Evolutionary conservation across 1,140 invertebrate species (phyloP).

Genomic region (Papilio helenus): DNA sequence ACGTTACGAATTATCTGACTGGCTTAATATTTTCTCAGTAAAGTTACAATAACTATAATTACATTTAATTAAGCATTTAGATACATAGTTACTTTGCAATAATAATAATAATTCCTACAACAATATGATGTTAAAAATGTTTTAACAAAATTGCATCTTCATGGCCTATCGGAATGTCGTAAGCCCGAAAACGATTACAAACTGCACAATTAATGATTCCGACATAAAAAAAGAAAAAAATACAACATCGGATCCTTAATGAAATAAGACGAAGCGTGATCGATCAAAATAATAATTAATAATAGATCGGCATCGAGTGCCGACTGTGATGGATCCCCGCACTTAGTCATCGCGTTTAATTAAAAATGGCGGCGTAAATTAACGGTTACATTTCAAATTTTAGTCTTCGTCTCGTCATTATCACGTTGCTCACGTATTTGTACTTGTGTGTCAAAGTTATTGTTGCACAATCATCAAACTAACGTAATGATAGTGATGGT

Average conservation of each 20-base stretch:
- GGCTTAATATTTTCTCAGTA: neutral
- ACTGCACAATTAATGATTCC: slow-evolving; percentile 68
- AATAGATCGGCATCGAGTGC: slow-evolving; percentile 73
- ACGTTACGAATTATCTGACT: neutral
- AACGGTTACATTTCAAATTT: slow-evolving; percentile 76
- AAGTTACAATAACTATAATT: neutral
- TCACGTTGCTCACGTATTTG: slow-evolving; percentile 56
- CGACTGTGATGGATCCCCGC: slow-evolving; percentile 74
- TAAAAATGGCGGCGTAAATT: slow-evolving; percentile 77
- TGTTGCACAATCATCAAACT: slow-evolving; percentile 47
- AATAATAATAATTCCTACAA: neutral
- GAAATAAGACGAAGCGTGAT: slow-evolving; percentile 78
- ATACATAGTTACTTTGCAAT: no score
- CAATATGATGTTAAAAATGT: neutral
- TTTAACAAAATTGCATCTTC: slow-evolving; percentile 12
- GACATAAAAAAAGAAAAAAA: slow-evolving; percentile 58
- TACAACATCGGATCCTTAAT: slow-evolving; percentile 70
- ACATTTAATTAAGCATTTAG: no score
- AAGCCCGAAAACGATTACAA: slow-evolving; percentile 43
- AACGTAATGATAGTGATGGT: slow-evolving; percentile 15
- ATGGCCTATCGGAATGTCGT: slow-evolving; percentile 2
- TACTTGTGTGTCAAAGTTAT: slow-evolving; percentile 55
- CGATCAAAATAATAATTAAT: slow-evolving; percentile 83
- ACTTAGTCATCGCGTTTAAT: slow-evolving; percentile 82
- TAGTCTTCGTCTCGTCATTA: slow-evolving; percentile 63